Evolutionary conservation across 1,140 invertebrate species (phyloP).

Genomic region (Diorhabda elongata): DNA sequence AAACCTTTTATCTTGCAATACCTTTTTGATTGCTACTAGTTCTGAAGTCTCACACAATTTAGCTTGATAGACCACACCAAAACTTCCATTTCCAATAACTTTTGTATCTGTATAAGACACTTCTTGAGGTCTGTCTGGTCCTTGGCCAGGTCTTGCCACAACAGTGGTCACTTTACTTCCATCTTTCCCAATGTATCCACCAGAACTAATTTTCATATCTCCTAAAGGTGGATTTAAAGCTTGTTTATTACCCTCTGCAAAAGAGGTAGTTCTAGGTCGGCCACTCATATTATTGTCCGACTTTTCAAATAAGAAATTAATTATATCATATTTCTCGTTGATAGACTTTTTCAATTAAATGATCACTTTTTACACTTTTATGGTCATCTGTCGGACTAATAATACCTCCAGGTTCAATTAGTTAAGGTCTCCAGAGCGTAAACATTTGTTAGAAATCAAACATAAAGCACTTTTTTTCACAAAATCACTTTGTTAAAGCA

Average conservation of each 20-base stretch:
- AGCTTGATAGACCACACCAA: slow-evolving; percentile 98
- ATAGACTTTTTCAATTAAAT: not conserved
- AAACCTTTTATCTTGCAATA: slow-evolving; percentile 98
- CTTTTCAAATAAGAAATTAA: not conserved
- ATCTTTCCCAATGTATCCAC: slow-evolving; percentile 70
- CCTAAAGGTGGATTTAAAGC: not conserved
- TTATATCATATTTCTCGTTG: not conserved
- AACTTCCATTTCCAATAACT: slow-evolving; percentile 98
- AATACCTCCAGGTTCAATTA: not conserved
- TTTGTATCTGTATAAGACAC: slow-evolving; percentile 97
- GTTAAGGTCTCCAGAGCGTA: not conserved
- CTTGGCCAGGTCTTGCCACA: slow-evolving; percentile 90
- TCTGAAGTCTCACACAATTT: slow-evolving; percentile 93
- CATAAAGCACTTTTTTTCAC: not conserved
- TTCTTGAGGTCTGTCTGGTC: slow-evolving; percentile 90
- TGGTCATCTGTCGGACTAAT: not conserved
- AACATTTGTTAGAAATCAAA: not conserved
- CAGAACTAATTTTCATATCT: slow-evolving; percentile 9
- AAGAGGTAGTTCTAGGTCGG: not conserved
- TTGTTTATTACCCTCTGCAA: not conserved
- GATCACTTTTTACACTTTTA: not conserved
- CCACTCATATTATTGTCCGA: not conserved
- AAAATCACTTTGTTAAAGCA: not conserved
- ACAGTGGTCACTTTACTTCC: slow-evolving; percentile 93
- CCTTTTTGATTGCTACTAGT: slow-evolving; percentile 99